Percentiles rank a stretch among this genome's conserved stretches.
Conservation (phyloP, 2,888 invertebrate species). For the Oxyscelio sp. region DNA sequence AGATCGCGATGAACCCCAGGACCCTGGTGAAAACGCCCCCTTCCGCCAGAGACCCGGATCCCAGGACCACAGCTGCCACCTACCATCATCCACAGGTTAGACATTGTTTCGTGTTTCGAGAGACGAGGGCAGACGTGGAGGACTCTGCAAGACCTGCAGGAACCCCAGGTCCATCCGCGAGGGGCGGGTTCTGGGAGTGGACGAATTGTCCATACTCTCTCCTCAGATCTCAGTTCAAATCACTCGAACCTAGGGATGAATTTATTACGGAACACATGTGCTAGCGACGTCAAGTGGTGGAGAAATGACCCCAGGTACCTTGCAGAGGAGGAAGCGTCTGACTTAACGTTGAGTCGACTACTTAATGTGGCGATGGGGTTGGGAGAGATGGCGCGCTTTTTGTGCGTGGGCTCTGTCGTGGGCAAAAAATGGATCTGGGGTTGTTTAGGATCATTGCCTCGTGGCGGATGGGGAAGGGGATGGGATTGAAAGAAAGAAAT, state of each 20-base stretch:
- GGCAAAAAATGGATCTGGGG: slow-evolving; percentile 32
- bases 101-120: not conserved
- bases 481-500: too few relatives aligned
- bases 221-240: too few relatives aligned
- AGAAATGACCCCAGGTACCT: slow-evolving; percentile 31
- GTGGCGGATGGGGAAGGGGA: not conserved
- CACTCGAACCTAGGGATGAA: slow-evolving; percentile 17
- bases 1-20: slow-evolving; percentile 85
- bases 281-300: slow-evolving; percentile 54
- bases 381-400: slow-evolving; percentile 65
- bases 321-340: slow-evolving; percentile 20
- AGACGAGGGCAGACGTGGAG: not conserved
- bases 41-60: slow-evolving; percentile 52
- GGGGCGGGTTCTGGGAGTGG: too few relatives aligned
- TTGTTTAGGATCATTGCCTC: slow-evolving; percentile 47
- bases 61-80: slow-evolving; percentile 44
- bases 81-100: slow-evolving; percentile 68
- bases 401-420: slow-evolving; percentile 14
- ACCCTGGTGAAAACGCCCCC: slow-evolving; percentile 75
- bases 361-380: slow-evolving; percentile 34
- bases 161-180: too few relatives aligned
- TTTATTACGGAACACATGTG: slow-evolving; percentile 68
- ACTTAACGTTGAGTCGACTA: slow-evolving; percentile 31
- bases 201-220: too few relatives aligned
- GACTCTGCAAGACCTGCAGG: too few relatives aligned